phyloP scores from a whole-genome alignment of 2,113 vertebrate genomes.

The Siphamia tubifer region DNA sequence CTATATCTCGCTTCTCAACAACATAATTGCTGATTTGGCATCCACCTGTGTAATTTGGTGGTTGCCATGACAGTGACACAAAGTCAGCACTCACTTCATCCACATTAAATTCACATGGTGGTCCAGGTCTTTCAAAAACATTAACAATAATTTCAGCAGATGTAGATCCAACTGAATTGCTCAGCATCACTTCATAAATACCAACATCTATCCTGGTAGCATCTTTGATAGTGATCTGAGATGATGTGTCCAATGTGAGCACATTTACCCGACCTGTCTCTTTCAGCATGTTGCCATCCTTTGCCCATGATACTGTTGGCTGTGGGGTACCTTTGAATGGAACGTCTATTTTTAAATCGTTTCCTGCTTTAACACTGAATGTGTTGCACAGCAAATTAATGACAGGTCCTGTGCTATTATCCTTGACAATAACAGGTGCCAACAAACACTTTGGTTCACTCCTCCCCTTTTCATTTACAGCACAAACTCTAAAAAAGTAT shows the following conservation, averaged over 20 bases:
- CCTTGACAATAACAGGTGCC: conserved; percentile 87
- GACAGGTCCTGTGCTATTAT: conserved; percentile 87
- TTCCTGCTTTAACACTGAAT: conserved; percentile 90
- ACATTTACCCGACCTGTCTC: conserved; percentile 94
- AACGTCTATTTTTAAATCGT: conserved; percentile 94
- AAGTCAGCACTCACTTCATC: conserved; percentile 94
- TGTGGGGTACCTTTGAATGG: conserved; percentile 89
- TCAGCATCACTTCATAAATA: conserved; percentile 88
- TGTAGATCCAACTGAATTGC: conserved; percentile 85
- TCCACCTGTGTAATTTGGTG: conserved; percentile 92
- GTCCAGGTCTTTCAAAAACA: conserved; percentile 94
- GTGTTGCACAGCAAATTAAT: conserved; percentile 90
- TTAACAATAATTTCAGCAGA: conserved; percentile 85
- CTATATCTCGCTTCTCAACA: conserved; percentile 94
- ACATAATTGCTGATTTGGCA: conserved; percentile 96
- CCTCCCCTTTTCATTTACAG: conserved; percentile 95
- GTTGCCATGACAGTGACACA: conserved; percentile 90
- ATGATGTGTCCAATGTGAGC: conserved; percentile 85
- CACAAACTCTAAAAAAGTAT: conserved; percentile 90
- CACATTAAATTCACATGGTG: conserved; percentile 85
- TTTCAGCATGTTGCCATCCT: conserved; percentile 88
- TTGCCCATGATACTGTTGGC: conserved; percentile 88
- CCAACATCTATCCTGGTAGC: conserved; percentile 89
- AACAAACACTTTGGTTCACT: conserved; percentile 92
- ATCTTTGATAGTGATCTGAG: conserved; percentile 89